Evolutionary conservation across 2,113 vertebrate genomes (phyloP).

Genomic region (human): DNA sequence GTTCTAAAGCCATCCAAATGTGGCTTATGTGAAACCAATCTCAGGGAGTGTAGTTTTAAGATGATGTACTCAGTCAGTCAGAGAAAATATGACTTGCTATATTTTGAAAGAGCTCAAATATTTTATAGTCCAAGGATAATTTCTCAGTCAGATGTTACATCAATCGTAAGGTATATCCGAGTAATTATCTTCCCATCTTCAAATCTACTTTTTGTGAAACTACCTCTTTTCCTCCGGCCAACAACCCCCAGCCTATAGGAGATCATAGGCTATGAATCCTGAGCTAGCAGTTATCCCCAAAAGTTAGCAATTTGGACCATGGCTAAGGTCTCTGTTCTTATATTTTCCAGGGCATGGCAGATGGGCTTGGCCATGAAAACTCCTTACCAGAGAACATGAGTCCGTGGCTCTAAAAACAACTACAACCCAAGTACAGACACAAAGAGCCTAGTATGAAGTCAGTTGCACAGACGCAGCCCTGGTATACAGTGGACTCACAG

Average conservation of each 20-base stretch:
- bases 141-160: neutral
- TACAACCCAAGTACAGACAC: neutral
- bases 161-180: neutral
- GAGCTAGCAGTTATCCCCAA: neutral
- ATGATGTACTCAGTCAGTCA: neutral
- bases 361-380: neutral
- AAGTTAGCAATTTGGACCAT: neutral
- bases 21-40: neutral
- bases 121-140: neutral
- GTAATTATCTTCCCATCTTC: neutral
- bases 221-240: neutral
- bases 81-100: neutral
- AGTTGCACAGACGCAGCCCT: accelerated
- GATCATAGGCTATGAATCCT: neutral
- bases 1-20: neutral
- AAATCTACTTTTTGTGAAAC: neutral
- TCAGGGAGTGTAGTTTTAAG: neutral
- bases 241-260: neutral
- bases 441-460: neutral
- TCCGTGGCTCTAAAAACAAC: neutral
- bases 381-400: neutral
- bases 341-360: neutral
- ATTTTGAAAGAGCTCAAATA: neutral
- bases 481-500: accelerated
- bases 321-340: neutral